Percentiles rank a stretch among this genome's conserved stretches.
phyloP scores from a whole-genome alignment of 2,888 invertebrate species.

The Uloborus plumipes region DNA sequence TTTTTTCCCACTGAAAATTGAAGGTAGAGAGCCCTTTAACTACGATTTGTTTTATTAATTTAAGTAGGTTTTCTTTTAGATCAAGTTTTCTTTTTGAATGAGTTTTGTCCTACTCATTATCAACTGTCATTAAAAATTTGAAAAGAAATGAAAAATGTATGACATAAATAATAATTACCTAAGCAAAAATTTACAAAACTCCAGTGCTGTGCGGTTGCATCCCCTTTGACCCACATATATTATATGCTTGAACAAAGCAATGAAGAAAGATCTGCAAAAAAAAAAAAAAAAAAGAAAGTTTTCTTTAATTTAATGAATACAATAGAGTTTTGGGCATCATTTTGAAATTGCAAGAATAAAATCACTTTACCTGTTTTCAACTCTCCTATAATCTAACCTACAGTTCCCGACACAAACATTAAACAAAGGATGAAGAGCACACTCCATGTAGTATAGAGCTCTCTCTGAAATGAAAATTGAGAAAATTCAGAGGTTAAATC shows the following conservation, averaged over 20 bases:
- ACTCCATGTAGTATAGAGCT: constrained; percentile 83
- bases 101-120: too few relatives aligned
- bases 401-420: constrained; percentile 82
- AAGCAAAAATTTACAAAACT: constrained; percentile 86
- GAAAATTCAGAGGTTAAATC: too few relatives aligned
- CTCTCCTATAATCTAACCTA: constrained; percentile 82
- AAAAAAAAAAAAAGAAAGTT: neutral
- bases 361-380: constrained; percentile 80
- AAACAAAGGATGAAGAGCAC: constrained; percentile 84
- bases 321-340: neutral
- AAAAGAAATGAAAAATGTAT: too few relatives aligned
- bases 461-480: constrained; percentile 74
- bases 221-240: constrained; percentile 83
- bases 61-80: too few relatives aligned
- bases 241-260: constrained; percentile 86
- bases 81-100: too few relatives aligned
- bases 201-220: constrained; percentile 88
- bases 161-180: constrained; percentile 68
- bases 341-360: constrained; percentile 1
- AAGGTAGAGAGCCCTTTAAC: too few relatives aligned
- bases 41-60: too few relatives aligned
- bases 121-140: too few relatives aligned
- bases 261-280: constrained; percentile 79
- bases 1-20: too few relatives aligned
- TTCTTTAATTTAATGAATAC: neutral